phyloP scores from a whole-genome alignment of 1,140 invertebrate species.

The Drosophila funebris region DNA sequence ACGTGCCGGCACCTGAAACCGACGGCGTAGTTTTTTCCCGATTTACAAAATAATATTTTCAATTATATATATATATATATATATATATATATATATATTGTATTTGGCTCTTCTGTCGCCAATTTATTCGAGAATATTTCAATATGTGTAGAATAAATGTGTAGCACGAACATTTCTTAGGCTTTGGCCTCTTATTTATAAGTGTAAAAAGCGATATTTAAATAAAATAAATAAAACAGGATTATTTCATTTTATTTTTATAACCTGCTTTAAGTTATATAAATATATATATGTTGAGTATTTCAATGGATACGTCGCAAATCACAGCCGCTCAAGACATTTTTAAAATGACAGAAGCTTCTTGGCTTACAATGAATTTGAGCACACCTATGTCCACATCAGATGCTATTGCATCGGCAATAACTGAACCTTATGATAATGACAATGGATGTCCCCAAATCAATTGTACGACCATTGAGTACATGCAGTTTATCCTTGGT shows the following conservation, averaged over 20 bases:
- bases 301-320: no score
- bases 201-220: no score
- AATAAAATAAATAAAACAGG: no score
- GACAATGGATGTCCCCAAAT: conserved; percentile 72
- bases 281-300: no score
- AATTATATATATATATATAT: no score
- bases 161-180: not conserved
- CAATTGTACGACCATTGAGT: conserved; percentile 85
- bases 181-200: not conserved
- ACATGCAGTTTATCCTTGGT: conserved; percentile 84
- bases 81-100: no score
- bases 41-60: conserved; percentile 4
- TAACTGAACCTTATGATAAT: conserved; percentile 43
- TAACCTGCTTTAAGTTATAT: no score
- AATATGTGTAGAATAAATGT: not conserved
- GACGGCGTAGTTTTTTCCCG: conserved; percentile 19
- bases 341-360: conserved; percentile 1
- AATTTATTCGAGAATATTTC: not conserved
- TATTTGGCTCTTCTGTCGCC: not conserved
- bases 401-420: not conserved
- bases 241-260: no score
- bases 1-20: conserved; percentile 40
- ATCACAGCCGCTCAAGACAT: not conserved
- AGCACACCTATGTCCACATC: conserved; percentile 15
- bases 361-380: conserved; percentile 14